Conservation (phyloP, 2,797 vertebrate species). For the Chelonia mydas region DNA sequence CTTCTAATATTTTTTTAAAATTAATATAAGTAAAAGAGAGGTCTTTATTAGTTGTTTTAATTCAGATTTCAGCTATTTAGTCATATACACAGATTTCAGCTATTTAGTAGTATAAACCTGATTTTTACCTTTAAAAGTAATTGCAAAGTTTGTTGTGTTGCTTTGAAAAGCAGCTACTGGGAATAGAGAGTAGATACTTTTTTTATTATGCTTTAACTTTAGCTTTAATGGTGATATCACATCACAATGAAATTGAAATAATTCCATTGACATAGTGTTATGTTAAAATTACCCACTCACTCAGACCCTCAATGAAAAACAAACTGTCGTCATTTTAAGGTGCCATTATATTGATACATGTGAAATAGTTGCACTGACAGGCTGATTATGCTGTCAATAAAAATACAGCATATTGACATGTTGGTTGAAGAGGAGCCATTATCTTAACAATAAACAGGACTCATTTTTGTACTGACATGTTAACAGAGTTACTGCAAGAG, state of each 20-base stretch:
- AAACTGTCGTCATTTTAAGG: slow-evolving; percentile 24
- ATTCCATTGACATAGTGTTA: slow-evolving; percentile 41
- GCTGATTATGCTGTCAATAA: slow-evolving; percentile 5
- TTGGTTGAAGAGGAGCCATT: neutral
- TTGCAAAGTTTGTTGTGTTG: slow-evolving; percentile 7
- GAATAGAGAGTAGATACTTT: neutral
- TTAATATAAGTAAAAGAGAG: neutral
- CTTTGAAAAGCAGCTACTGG: slow-evolving; percentile 13
- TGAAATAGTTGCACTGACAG: neutral
- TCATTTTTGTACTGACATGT: fast-evolving
- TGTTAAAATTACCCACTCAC: neutral
- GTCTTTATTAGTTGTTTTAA: neutral
- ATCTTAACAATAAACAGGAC: neutral
- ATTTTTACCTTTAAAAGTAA: slow-evolving; percentile 1
- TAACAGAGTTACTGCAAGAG: neutral
- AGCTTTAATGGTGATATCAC: slow-evolving; percentile 12
- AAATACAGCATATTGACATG: neutral
- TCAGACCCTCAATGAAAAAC: slow-evolving; percentile 13
- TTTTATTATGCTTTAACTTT: slow-evolving; percentile 27
- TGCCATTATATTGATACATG: neutral
- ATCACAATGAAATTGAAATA: slow-evolving; percentile 33
- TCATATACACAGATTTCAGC: neutral
- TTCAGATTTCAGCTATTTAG: neutral
- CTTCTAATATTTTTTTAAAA: neutral
- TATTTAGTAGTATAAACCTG: neutral